Percentiles rank a stretch among this genome's conserved stretches.
Evolutionary conservation across 2,113 vertebrate genomes (phyloP).

Genomic region (Gopherus flavomarginatus): DNA sequence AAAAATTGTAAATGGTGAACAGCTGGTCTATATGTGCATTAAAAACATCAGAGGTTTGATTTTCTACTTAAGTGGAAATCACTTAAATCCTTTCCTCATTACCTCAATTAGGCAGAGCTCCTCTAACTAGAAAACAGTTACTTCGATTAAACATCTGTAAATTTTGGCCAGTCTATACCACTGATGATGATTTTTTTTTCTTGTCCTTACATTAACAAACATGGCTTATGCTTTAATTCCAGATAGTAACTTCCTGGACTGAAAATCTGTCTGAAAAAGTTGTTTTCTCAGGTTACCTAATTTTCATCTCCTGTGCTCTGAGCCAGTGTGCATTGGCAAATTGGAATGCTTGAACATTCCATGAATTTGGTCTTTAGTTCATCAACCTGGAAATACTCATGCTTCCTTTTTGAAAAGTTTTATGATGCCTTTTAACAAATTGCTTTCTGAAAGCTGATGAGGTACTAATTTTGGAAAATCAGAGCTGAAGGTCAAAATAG

Average conservation of each 20-base stretch:
- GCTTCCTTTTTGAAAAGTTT: neutral
- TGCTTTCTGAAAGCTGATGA: neutral
- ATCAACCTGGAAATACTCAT: conserved; percentile 17
- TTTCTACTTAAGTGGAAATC: conserved; percentile 34
- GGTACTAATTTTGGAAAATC: conserved; percentile 44
- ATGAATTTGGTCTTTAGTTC: conserved; percentile 37
- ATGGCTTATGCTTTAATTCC: neutral
- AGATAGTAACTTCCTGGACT: neutral
- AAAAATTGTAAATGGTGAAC: conserved; percentile 33
- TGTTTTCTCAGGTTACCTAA: neutral
- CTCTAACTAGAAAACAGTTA: neutral
- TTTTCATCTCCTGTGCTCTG: conserved; percentile 24
- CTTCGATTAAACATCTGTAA: neutral
- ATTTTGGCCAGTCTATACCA: neutral
- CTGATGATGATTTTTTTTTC: neutral
- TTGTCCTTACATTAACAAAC: neutral
- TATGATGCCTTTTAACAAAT: conserved; percentile 45
- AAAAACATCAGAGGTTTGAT: conserved; percentile 12
- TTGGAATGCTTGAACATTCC: neutral
- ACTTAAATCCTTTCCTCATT: neutral
- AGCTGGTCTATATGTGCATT: conserved; percentile 30
- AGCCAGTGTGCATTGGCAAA: conserved; percentile 11
- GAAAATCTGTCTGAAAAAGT: neutral
- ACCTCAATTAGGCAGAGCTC: neutral
- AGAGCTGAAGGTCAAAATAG: conserved; percentile 4